These are phyloP conservation scores for Hydrolagus colliei DNA, from an alignment of 2,797 vertebrate species.

Conservation along the genomic window DNA sequence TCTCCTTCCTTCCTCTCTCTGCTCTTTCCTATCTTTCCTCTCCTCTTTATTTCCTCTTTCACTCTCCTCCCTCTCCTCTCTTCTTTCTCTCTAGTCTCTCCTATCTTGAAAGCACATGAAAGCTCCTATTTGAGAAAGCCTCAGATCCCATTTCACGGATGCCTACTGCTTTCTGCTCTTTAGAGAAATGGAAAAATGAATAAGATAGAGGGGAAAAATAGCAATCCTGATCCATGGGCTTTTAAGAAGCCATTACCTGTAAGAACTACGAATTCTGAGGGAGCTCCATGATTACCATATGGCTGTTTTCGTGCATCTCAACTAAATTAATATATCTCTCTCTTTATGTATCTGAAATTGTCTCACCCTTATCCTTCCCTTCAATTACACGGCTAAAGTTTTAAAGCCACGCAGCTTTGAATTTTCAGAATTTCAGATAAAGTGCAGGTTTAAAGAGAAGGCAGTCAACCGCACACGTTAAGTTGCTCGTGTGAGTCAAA, in stretches of 20 bases:
- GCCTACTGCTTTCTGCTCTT: neutral
- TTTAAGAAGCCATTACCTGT: conserved; percentile 20
- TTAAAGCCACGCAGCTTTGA: neutral
- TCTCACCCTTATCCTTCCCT: too few species aligned
- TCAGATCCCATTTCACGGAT: neutral
- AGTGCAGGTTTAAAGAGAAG: neutral
- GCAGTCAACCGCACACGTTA: too few species aligned
- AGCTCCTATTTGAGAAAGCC: neutral
- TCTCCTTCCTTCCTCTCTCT: too few species aligned
- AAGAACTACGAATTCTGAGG: neutral
- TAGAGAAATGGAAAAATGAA: neutral
- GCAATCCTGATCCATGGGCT: neutral
- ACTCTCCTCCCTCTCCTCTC: neutral
- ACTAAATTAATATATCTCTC: neutral
- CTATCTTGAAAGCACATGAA: neutral
- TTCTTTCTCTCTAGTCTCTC: neutral
- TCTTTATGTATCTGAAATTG: too few species aligned
- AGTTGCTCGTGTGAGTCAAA: neutral
- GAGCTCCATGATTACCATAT: neutral
- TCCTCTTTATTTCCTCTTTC: neutral
- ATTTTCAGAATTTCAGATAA: neutral
- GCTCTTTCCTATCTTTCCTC: neutral
- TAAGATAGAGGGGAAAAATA: neutral
- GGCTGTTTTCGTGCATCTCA: neutral
- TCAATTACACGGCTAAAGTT: neutral